Evolutionary conservation across 2,888 invertebrate species (phyloP), one percentile per base, ranked within the genome.

Genomic region (Polymixis lichenea): DNA sequence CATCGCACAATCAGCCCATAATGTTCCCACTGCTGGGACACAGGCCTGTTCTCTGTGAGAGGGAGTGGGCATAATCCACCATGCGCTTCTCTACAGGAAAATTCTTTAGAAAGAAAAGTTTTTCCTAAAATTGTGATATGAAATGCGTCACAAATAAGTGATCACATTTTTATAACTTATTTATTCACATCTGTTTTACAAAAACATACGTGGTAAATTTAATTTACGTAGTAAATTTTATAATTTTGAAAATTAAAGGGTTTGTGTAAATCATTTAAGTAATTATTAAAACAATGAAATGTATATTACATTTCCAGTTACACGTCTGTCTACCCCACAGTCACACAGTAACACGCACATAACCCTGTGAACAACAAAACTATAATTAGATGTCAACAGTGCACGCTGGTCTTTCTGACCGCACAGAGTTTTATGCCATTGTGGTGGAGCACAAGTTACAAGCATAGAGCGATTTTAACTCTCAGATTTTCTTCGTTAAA

Each of bases 351-450:
- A 71, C 67, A 62, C 32, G 38, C 43, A 73, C 71, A 56, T 73
- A 82, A 68, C 68, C 71, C 58, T 69, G 61, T 28, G 72, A 80
- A 83, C 80, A 85, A 79, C 70, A 76, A 69, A 86, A 80, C 89
- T 85, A 84, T 90, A 89, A 88, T 89, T 89, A 89, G 85, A 87
- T 84, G 87, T 86, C 85, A 87, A 87, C 86, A 85, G 81, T 82
- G 83, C 80, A 66, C 71, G 72, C 79, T 77, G 80, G 82, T 84
- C 80, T 83, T 80, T 77, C 56, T 83, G 87, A 88, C 86, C 88
- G 85, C 88, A 87, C 80, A 77, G 68, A 70, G 74, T 86, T 88
- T 90, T 90, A 88, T 88, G 87, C 81, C 83, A 51, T 65, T 66
- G 43, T 3, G 46, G 53, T 75, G 13, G 22, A 32, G 75, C 25